phyloP scores from a whole-genome alignment of 92 coral and sea anemone genomes.

The Scolanthus callimorphus region DNA sequence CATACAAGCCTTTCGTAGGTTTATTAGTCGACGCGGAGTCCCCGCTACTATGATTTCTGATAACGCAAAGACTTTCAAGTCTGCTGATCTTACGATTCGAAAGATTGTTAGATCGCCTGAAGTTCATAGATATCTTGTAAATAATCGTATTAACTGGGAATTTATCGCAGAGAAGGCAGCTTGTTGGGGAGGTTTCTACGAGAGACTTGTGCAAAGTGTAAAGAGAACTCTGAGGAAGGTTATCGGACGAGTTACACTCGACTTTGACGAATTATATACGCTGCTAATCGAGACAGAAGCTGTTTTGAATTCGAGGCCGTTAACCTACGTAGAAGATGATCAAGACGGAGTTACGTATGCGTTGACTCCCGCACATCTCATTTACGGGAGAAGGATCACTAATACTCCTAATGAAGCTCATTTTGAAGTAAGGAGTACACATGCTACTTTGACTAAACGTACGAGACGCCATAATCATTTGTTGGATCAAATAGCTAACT shows the following conservation, averaged over 20 bases:
- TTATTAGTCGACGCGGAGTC: slow-evolving; percentile 46
- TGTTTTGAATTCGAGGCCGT: neutral
- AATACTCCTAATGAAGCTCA: slow-evolving; percentile 29
- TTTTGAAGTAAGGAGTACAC: slow-evolving; percentile 44
- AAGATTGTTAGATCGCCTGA: slow-evolving; percentile 43
- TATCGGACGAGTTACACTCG: slow-evolving; percentile 10
- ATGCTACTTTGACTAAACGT: slow-evolving; percentile 20
- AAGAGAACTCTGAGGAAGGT: slow-evolving; percentile 5
- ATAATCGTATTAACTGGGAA: slow-evolving; percentile 21
- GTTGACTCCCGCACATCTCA: slow-evolving; percentile 49
- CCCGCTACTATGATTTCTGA: slow-evolving; percentile 55
- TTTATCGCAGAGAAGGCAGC: slow-evolving; percentile 11
- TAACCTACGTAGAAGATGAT: slow-evolving; percentile 4
- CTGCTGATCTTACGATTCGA: slow-evolving; percentile 25
- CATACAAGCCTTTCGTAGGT: slow-evolving; percentile 39
- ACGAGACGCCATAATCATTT: slow-evolving; percentile 19
- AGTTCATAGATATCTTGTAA: slow-evolving; percentile 33
- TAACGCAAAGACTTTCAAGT: slow-evolving; percentile 58
- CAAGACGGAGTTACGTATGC: slow-evolving; percentile 21
- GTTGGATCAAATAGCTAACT: slow-evolving; percentile 22
- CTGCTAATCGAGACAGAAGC: neutral
- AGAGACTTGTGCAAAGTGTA: slow-evolving; percentile 3
- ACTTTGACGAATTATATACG: slow-evolving; percentile 7
- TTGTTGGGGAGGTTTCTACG: slow-evolving; percentile 21
- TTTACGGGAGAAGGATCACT: slow-evolving; percentile 41